Conservation (phyloP, 2,797 vertebrate species). For the Falco rusticolus region DNA sequence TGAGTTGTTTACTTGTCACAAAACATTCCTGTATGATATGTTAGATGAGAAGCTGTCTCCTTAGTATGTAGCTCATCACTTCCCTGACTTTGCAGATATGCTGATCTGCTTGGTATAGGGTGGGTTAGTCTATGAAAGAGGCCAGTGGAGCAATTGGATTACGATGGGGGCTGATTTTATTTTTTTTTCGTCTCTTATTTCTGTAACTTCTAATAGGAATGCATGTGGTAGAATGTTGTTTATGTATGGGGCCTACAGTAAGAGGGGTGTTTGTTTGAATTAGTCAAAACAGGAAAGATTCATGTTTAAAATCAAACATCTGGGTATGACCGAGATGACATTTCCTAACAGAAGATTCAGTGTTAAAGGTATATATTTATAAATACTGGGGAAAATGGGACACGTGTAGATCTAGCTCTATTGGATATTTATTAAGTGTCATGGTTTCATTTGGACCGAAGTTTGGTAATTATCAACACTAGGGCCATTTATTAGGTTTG, state of each 20-base stretch:
- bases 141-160: not conserved
- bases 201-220: not conserved
- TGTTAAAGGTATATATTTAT: slow-evolving; percentile 50
- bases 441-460: slow-evolving; percentile 46
- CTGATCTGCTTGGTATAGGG: not conserved
- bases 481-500: slow-evolving; percentile 40
- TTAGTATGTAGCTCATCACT: not conserved
- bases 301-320: slow-evolving; percentile 39
- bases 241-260: slow-evolving; percentile 21
- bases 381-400: slow-evolving; percentile 10
- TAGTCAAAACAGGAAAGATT: slow-evolving; percentile 42
- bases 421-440: slow-evolving; percentile 50
- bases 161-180: not conserved
- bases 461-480: slow-evolving; percentile 36
- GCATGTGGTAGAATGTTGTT: not conserved
- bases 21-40: not conserved
- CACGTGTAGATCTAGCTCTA: not conserved
- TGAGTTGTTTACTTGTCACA: not conserved
- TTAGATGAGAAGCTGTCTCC: not conserved
- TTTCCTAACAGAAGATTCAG: slow-evolving; percentile 37
- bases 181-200: not conserved
- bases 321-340: not conserved
- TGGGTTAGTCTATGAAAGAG: not conserved
- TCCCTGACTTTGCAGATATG: rapidly evolving
- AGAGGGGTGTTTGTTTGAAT: slow-evolving; percentile 66